Percentiles rank a stretch among this genome's conserved stretches.
These are phyloP conservation scores for Lypha dubia DNA, from an alignment of 2,888 invertebrate species.

Conservation along the genomic window DNA sequence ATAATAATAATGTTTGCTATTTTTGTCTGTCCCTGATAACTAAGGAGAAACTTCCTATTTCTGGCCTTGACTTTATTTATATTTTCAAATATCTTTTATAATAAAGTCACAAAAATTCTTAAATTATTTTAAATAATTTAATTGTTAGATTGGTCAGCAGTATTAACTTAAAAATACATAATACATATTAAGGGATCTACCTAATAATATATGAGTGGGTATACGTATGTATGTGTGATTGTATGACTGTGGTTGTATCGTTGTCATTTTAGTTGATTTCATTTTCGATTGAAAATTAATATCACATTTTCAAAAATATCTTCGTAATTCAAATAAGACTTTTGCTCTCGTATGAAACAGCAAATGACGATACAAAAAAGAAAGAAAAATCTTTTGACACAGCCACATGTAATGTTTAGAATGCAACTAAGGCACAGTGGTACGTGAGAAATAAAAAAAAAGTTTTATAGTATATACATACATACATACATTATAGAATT, in stretches of 20 bases:
- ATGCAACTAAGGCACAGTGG: slow-evolving; percentile 6
- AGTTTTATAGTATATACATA: background rate
- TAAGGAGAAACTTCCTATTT: too few species aligned
- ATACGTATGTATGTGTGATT: background rate
- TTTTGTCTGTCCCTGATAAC: too few species aligned
- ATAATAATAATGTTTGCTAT: too few species aligned
- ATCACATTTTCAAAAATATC: slow-evolving; percentile 72
- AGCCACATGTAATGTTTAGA: slow-evolving; percentile 21
- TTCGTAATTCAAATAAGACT: slow-evolving; percentile 60
- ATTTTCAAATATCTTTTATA: too few species aligned
- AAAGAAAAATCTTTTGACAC: slow-evolving; percentile 35
- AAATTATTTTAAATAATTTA: background rate
- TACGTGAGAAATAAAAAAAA: background rate
- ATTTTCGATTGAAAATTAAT: slow-evolving; percentile 76
- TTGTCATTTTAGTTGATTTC: slow-evolving; percentile 74
- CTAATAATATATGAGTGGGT: background rate
- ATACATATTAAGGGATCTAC: background rate
- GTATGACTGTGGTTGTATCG: slow-evolving; percentile 49
- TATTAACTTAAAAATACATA: background rate
- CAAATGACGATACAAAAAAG: slow-evolving; percentile 35
- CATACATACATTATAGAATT: too few species aligned
- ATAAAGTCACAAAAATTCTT: too few species aligned
- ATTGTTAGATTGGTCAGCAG: background rate
- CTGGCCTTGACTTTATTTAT: too few species aligned
- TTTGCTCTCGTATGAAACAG: background rate